Evolutionary conservation across 2,113 vertebrate species (phyloP).

Genomic region (Cricetomys ansorgei): DNA sequence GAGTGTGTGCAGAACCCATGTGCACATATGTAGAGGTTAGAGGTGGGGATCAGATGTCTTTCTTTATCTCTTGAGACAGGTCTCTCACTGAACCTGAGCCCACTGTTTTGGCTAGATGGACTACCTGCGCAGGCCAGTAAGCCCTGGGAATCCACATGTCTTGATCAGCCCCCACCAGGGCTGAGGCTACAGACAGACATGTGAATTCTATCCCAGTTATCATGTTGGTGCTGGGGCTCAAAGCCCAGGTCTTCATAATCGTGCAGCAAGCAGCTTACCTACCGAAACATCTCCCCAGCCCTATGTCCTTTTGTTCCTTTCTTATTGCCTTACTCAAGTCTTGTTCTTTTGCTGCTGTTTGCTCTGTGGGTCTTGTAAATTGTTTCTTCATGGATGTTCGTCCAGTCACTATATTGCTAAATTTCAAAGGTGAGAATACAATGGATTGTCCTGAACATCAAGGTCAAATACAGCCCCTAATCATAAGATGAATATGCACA

Average conservation of each 20-base stretch:
- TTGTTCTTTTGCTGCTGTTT: not conserved
- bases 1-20: not conserved
- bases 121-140: not conserved
- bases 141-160: not conserved
- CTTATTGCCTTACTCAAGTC: not conserved
- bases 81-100: not conserved
- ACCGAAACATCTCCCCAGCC: not conserved
- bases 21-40: not conserved
- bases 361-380: not conserved
- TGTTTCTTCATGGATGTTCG: slow-evolving; percentile 53
- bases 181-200: not conserved
- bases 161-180: not conserved
- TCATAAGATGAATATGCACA: slow-evolving; percentile 58
- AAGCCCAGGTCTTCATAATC: not conserved
- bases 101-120: not conserved
- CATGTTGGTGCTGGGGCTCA: not conserved
- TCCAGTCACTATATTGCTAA: slow-evolving; percentile 72
- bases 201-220: not conserved
- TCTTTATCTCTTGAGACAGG: not conserved
- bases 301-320: not conserved
- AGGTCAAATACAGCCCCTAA: slow-evolving; percentile 52
- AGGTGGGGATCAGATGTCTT: not conserved
- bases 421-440: slow-evolving; percentile 80
- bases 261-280: not conserved
- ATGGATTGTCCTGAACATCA: slow-evolving; percentile 75